Evolutionary conservation across 2,888 invertebrate genomes (phyloP).

Genomic region (Pheosia tremula): DNA sequence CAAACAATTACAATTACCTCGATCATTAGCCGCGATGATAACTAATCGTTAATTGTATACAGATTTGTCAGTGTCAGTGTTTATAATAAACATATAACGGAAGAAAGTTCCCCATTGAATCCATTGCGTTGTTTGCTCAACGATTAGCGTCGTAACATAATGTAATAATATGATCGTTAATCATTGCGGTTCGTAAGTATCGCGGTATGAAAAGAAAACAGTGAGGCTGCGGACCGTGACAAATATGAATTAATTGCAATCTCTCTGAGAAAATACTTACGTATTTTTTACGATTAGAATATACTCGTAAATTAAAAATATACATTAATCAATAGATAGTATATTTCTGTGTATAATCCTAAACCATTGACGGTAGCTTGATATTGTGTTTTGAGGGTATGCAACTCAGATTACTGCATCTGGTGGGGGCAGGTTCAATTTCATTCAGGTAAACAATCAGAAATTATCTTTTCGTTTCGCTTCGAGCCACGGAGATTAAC

Average conservation of each 20-base stretch:
- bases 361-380: no score
- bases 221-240: neutral
- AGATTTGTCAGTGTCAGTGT: constrained; percentile 39
- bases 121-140: constrained; percentile 18
- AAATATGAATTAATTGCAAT: neutral
- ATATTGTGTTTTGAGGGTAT: no score
- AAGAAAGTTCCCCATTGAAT: constrained; percentile 29
- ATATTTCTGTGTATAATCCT: no score
- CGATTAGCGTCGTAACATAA: constrained; percentile 10
- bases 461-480: no score
- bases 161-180: constrained; percentile 21
- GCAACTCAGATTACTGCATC: no score
- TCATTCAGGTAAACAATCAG: no score
- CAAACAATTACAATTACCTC: constrained; percentile 29
- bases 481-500: no score
- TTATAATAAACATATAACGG: constrained; percentile 28
- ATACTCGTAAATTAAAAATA: no score
- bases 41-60: constrained; percentile 25
- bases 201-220: neutral
- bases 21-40: constrained; percentile 26
- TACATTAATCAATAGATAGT: no score
- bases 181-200: constrained; percentile 12
- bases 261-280: neutral
- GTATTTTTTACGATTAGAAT: no score
- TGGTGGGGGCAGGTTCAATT: no score